Conservation (phyloP, 2,888 invertebrate species). For the Melanargia galathea region DNA sequence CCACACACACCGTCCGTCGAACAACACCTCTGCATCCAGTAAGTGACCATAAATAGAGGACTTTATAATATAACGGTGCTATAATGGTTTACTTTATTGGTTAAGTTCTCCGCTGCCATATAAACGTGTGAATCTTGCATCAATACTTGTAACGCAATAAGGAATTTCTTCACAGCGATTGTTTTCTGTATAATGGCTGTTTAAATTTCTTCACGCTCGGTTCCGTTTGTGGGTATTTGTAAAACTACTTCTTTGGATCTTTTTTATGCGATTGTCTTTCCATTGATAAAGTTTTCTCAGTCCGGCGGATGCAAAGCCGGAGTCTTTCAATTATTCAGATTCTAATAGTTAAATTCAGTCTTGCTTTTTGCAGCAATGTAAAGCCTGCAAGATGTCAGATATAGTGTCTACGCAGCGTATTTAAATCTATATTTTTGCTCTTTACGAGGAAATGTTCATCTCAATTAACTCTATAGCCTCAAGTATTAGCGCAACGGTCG, state of each 20-base stretch:
- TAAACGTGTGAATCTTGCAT: slow-evolving; percentile 33
- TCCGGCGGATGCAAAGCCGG: neutral
- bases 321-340: neutral
- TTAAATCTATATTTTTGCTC: neutral
- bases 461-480: too few relatives aligned
- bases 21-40: slow-evolving; percentile 29
- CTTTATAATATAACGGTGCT: slow-evolving; percentile 42
- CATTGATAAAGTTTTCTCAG: neutral
- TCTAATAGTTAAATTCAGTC: neutral
- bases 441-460: too few relatives aligned
- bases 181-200: slow-evolving; percentile 16
- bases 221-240: slow-evolving; percentile 3
- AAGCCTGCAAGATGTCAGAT: neutral
- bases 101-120: slow-evolving; percentile 11
- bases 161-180: slow-evolving; percentile 29
- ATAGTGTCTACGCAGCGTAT: neutral
- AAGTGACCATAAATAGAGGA: slow-evolving; percentile 54
- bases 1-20: slow-evolving; percentile 53
- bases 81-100: slow-evolving; percentile 36
- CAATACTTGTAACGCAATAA: slow-evolving; percentile 24
- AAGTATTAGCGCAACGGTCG: too few relatives aligned
- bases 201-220: slow-evolving; percentile 14
- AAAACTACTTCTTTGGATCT: neutral
- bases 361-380: neutral
- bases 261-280: neutral